Conservation (phyloP, 2,113 vertebrate species). For the Pristiophorus japonicus region DNA sequence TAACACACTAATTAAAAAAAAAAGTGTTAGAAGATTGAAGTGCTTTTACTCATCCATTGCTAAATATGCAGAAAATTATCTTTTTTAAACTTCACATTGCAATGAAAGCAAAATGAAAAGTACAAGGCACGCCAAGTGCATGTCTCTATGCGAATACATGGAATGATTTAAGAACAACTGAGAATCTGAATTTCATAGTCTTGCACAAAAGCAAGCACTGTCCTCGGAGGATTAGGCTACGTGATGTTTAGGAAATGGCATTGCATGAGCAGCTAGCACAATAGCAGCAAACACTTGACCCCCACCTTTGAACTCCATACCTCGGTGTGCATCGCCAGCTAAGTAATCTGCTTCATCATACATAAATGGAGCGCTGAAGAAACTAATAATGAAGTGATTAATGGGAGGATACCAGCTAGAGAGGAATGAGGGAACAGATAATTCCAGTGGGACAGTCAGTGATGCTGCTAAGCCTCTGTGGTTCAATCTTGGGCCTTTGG, state of each 20-base stretch:
- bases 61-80: neutral
- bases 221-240: neutral
- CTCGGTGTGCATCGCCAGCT: neutral
- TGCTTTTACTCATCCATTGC: too few species aligned
- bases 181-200: neutral
- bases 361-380: conserved; percentile 19
- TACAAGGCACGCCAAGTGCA: neutral
- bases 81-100: too few species aligned
- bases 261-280: too few species aligned
- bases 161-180: neutral
- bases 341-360: conserved; percentile 9
- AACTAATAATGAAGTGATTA: conserved; percentile 34
- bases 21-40: neutral
- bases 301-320: neutral
- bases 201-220: neutral
- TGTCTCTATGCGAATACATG: neutral
- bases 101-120: neutral
- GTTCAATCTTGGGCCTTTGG: neutral
- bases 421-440: neutral
- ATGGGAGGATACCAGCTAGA: neutral
- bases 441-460: neutral
- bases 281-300: conserved; percentile 24
- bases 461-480: neutral
- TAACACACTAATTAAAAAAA: neutral
- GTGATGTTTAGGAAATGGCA: too few species aligned